Evolutionary conservation across 2,797 vertebrate species (phyloP), one percentile per base, ranked within the genome.

Genomic region (Channallabes apus): DNA sequence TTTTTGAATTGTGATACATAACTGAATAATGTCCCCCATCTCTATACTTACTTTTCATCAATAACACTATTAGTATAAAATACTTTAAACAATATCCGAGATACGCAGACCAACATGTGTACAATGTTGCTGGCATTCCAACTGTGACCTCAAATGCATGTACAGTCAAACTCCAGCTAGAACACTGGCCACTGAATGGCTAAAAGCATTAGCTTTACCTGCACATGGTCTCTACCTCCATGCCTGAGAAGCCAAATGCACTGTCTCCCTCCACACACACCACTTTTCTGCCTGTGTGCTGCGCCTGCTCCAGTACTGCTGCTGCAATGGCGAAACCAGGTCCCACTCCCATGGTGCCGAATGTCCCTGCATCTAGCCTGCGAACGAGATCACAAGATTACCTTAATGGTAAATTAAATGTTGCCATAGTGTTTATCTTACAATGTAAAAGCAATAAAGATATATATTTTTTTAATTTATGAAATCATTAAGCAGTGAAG

Each of bases 211-310:
- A 38, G n/a, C 27, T 29, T 93, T 92, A 98, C 98, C 98, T 97
- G 95, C 98, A 99, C 90, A 99, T 97, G 80, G 98, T 99, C 88
- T 99, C 98, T 56, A 98, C 94, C 82, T 99, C 98, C 97, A 99
- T 98, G 69, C 98, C 98, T 35, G 98, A 99, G 92, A 99, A 99
- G 6, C 98, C 98, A 17, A 99, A 99, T 2, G 98, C 98, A n/a
- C 98, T 99, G 87, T 99, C 98, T 85, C 98, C 98, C 85, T 99
- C 97, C 87, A 99, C 91, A 81, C 98, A 99, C 89, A 99, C 78
- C 0, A 99, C 93, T 82, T 93, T 92, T 35, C 93, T 93, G 11
- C 90, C 89, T 0, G 91, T 94, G 8, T 81, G 91, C 88, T 22
- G 87, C 58, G 94, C 93, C 89, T 90, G 95, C 90, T 97, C 94